phyloP scores from a whole-genome alignment of 2,888 invertebrate genomes.

The Harpalus rufipes region DNA sequence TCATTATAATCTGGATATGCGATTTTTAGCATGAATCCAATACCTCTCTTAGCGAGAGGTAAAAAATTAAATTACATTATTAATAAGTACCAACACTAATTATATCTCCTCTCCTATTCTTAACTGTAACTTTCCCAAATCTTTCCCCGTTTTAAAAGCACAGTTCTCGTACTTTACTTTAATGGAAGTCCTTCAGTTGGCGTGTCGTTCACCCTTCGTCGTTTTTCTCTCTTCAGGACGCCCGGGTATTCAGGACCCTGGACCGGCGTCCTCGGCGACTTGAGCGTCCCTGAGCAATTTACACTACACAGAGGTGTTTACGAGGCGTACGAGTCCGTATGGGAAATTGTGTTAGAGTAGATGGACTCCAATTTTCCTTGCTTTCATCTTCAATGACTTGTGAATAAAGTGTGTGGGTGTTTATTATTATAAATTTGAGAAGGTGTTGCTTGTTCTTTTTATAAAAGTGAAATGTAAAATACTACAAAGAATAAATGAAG shows the following conservation, averaged over 20 bases:
- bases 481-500: too few species aligned
- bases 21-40: too few species aligned
- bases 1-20: too few species aligned
- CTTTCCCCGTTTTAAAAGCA: too few species aligned
- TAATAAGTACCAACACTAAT: too few species aligned
- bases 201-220: background rate
- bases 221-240: background rate
- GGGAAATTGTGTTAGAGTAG: slow-evolving; percentile 27
- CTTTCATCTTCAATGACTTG: slow-evolving; percentile 29
- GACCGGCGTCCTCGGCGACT: background rate
- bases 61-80: too few species aligned
- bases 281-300: slow-evolving; percentile 18
- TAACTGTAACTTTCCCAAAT: too few species aligned
- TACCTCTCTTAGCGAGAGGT: too few species aligned
- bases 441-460: too few species aligned
- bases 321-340: background rate
- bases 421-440: slow-evolving; percentile 13
- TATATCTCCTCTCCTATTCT: too few species aligned
- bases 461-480: too few species aligned
- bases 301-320: slow-evolving; percentile 44
- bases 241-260: background rate
- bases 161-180: background rate
- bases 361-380: slow-evolving; percentile 29
- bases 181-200: background rate
- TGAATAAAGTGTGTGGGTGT: background rate